Base-by-base conservation (phyloP, 2,888 invertebrate species). In the Abrostola tripartita region DNA sequence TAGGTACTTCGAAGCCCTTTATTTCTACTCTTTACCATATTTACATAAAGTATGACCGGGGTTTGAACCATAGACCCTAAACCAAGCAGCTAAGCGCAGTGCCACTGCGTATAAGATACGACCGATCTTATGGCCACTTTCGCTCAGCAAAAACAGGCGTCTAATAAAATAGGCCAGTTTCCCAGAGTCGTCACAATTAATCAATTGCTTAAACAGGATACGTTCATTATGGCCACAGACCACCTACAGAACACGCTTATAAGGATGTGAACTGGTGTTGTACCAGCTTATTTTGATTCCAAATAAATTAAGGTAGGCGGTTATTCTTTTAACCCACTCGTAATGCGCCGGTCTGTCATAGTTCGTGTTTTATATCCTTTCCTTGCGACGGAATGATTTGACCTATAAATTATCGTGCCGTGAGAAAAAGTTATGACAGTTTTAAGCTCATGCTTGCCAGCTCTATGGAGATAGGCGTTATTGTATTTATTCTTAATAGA, bases 151-250 rank as follows among this genome's bases (percentile, higher is more conserved):
- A 71, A 61, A 2, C 56, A 53, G 35, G 37, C 65, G 14, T 53
- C 51, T 62, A 76, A 60, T 35, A 55, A 74, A 74, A 54, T 81
- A 81, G 83, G 73, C 64, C 81, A 76, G 70, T 65, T 77, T 76
- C 76, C 79, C 81, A 82, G 76, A 72, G 75, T 66, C 64, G 74
- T 68, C 74, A 68, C 85, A 86, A 86, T 86, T 85, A 86, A 83
- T 77, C 86, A 86, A 86, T 86, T 86, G 86, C 56, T 78, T 71
- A 73, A 79, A 78, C 86, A 85, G 86, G 86, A 86, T 78, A 78
- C 78, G 74, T 82, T 84, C 80, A 84, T 86, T 85, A 83, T 68
- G 62, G 64, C 12, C 64, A 47, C 37, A 56, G 86, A 83, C 86
- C 86, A 86, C 86, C 86, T 85, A 86, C 86, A 68, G 79, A 65